Evolutionary conservation across 2,888 invertebrate genomes (phyloP), one percentile per base, ranked within the genome.

Genomic region (Clivina fossor): DNA sequence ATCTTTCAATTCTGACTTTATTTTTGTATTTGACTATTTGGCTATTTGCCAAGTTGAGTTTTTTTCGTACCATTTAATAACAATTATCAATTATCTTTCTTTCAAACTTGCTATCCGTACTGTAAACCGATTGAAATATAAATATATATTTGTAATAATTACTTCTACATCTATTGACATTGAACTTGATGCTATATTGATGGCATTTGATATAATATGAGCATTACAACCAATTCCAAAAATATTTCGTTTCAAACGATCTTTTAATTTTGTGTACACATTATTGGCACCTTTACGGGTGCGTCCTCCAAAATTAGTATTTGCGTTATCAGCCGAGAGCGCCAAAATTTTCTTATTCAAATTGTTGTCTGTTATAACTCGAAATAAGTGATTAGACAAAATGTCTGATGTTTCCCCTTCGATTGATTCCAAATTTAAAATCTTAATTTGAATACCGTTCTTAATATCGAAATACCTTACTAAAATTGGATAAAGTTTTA

Each of bases 181-280:
- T 33, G 50, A 55, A 61, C 58, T 40, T 35, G 61, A 46, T 16
- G 47, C 55, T 26, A 33, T 50, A n/a, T 46, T 26, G 53, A 59
- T 51, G 56, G 57, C 57, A 54, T 60, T 62, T 55, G 51, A 54
- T 26, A 62, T 33, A 60, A 62, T 63, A 37, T 64, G 65, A 26
- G 64, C 64, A 59, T 56, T 60, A 59, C 65, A 64, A 53, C 64
- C 63, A 56, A 64, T 62, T 56, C 63, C 59, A 24, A 62, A 37
- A 50, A 62, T 59, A 49, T 61, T 57, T 53, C 43, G 32, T 18
- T 37, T 2, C 15, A 61, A 46, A 26, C 49, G 40, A 44, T 56
- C 50, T 43, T 60, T 19, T 48, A 59, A 58, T 61, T 24, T 43
- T 43, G 24, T 22, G 26, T 26, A 13, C 15, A 43, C 43, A 43